Base-by-base conservation (phyloP, 2,113 vertebrate species). In the Gasterosteus nipponicus region DNA sequence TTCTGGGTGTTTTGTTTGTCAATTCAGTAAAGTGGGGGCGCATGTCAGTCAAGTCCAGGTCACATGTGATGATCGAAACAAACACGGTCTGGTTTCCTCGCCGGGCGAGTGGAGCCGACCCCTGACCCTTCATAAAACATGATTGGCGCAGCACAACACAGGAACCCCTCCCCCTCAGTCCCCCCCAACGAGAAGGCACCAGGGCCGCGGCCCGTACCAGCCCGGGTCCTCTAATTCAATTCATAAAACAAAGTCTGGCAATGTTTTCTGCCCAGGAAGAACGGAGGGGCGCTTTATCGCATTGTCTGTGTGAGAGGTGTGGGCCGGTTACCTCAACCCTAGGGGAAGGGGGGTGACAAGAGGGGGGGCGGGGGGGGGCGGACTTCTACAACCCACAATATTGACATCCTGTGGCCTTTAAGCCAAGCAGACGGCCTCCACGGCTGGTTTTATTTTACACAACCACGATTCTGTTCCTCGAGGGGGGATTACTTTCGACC, bases 21-120 rank as follows among this genome's bases (percentile, higher is more conserved):
- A 82, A 89, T 86, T 88, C 63, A 66, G 85, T 90, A 81, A 89
- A 91, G 86, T 79, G 60, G 80, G 83, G 86, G 84, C 75, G 79
- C 87, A 91, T 89, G 92, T 90, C 93, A 93, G 91, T 93, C 88
- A 92, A 90, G 87, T 81, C 87, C 88, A 86, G 90, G 88, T 89
- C 89, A 89, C 76, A 89, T 77, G 79, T 80, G 65, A 88, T 65
- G 82, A 86, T 92, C 86, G 91, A 93, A 93, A 92, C 86, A 91
- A 93, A 93, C 80, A 90, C 29, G 66, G 76, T 85, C 78, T 73
- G 58, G 66, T 92, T 91, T 90, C 87, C 86, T 88, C 77, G 22
- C 64, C n/a, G 26, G 82, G 86, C 82, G 83, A 86, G 77, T 89
- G 80, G 18, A 38, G 41, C 63, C 81, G 79, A 91, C 83, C 87